These are phyloP conservation scores for Drosophila barbarae DNA, from an alignment of 2,888 invertebrate species.

Conservation along the genomic window DNA sequence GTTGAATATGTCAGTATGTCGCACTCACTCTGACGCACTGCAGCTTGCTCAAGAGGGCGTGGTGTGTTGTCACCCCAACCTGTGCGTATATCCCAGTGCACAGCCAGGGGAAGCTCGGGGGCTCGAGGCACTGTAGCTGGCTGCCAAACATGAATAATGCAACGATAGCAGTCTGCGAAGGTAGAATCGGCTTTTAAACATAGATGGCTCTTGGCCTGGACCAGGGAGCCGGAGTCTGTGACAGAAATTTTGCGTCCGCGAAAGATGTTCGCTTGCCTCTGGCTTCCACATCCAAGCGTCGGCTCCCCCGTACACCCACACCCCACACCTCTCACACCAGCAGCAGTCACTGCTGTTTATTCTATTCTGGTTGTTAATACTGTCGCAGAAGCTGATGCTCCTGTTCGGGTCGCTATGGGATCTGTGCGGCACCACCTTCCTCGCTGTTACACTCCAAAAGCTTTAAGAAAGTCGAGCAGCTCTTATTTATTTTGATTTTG, in stretches of 20 bases:
- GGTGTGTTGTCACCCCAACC: conserved; percentile 42
- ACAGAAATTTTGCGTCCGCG: conserved; percentile 64
- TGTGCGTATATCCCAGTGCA: conserved; percentile 20
- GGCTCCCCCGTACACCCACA: not conserved
- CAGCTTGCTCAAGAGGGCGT: conserved; percentile 61
- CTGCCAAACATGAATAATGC: conserved; percentile 71
- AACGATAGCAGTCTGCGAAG: conserved; percentile 51
- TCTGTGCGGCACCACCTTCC: conserved; percentile 10
- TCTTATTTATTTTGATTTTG: conserved; percentile 66
- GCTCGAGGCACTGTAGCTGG: conserved; percentile 51
- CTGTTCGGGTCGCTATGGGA: not conserved
- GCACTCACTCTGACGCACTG: conserved; percentile 50
- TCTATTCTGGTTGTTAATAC: conserved; percentile 37
- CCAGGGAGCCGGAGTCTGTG: conserved; percentile 48
- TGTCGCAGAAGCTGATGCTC: conserved; percentile 25
- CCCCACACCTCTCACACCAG: conserved; percentile 23
- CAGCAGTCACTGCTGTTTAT: conserved; percentile 44
- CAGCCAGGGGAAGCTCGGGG: conserved; percentile 7
- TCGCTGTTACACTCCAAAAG: conserved; percentile 49
- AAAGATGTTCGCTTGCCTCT: conserved; percentile 52
- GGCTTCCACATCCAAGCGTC: conserved; percentile 35
- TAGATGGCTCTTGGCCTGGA: conserved; percentile 17
- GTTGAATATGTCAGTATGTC: conserved; percentile 59
- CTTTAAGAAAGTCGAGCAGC: conserved; percentile 69
- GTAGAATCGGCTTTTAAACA: conserved; percentile 20